These are phyloP conservation scores for Aurelia sp. DNA, from an alignment of 30 jellyfish, hydroid and myxozoan genomes.

Conservation along the genomic window DNA sequence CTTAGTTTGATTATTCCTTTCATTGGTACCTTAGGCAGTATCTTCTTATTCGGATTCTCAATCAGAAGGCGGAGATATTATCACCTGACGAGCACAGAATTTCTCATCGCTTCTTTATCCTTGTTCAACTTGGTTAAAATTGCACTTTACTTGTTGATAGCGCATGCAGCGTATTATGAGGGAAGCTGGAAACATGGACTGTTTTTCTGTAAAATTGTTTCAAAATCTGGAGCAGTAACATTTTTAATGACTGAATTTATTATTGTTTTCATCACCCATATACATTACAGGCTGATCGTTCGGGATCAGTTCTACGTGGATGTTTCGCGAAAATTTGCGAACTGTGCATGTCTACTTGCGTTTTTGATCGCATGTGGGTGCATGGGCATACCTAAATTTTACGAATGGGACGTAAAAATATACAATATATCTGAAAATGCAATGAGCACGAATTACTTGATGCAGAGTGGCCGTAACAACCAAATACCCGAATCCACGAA, in stretches of 20 bases:
- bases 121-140: constrained; percentile 40
- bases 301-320: constrained; percentile 11
- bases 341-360: background rate
- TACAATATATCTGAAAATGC: background rate
- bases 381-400: constrained; percentile 37
- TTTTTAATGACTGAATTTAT: constrained; percentile 45
- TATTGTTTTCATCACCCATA: constrained; percentile 14
- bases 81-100: constrained; percentile 39
- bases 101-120: constrained; percentile 29
- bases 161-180: constrained; percentile 42
- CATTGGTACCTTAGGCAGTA: constrained; percentile 40
- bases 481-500: no score
- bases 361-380: background rate
- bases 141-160: constrained; percentile 9
- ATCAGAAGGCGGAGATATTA: constrained; percentile 37
- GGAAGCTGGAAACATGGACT: constrained; percentile 46
- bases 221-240: constrained; percentile 58
- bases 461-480: no score
- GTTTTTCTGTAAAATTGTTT: constrained; percentile 11
- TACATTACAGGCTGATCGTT: constrained; percentile 18
- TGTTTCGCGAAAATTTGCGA: constrained; percentile 7
- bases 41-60: constrained; percentile 29
- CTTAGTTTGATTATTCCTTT: constrained; percentile 15
- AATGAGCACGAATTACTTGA: no score
- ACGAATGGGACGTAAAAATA: constrained; percentile 52